phyloP scores from a whole-genome alignment of 2,888 invertebrate genomes.

The Cantharis lateralis region DNA sequence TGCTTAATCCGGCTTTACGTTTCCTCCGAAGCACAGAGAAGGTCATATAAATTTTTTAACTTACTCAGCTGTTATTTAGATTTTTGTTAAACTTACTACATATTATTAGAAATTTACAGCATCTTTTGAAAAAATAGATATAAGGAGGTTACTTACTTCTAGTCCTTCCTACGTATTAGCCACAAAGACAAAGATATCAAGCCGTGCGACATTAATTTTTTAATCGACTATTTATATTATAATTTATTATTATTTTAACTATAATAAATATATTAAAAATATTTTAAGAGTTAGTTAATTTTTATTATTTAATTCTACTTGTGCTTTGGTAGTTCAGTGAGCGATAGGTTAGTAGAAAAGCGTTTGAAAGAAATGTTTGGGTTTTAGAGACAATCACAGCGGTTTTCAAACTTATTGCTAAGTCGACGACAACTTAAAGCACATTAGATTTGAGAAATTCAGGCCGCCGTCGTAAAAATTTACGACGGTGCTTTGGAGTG shows the following conservation, averaged over 20 bases:
- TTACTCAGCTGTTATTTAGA: too few relatives aligned
- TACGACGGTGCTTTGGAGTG: background rate
- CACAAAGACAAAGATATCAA: constrained; percentile 55
- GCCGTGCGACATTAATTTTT: constrained; percentile 52
- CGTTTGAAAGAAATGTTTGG: background rate
- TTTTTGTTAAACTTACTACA: too few relatives aligned
- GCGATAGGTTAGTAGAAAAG: constrained; percentile 16
- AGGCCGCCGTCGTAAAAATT: background rate
- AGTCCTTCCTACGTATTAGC: constrained; percentile 57
- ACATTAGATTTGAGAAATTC: background rate
- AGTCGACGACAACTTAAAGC: background rate
- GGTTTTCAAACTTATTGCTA: background rate
- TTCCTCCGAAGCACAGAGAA: too few relatives aligned
- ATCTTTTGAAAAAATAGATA: constrained; percentile 19
- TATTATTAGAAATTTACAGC: constrained; percentile 1
- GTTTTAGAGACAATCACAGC: background rate
- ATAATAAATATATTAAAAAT: background rate
- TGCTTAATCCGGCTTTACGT: too few relatives aligned
- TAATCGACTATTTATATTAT: background rate
- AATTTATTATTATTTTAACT: constrained; percentile 1
- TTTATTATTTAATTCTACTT: constrained; percentile 5
- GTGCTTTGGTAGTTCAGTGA: constrained; percentile 22
- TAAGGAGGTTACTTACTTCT: constrained; percentile 54
- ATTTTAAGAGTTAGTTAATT: background rate
- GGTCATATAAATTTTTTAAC: too few relatives aligned